Base-by-base conservation (phyloP, 2,797 vertebrate genomes). In the Myotis findleyi region DNA sequence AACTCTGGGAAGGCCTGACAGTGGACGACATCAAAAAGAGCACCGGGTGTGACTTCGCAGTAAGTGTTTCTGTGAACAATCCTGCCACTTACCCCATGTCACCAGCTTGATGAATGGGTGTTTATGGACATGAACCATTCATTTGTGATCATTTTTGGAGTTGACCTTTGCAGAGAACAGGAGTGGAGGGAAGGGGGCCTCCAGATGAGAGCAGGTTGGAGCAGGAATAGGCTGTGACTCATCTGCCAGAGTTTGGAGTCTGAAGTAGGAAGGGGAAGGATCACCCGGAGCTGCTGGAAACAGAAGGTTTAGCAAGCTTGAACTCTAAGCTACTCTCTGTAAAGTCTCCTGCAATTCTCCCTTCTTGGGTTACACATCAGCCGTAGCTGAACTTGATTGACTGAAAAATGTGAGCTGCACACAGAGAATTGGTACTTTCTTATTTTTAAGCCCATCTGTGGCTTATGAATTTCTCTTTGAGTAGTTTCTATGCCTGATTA, bases 11-110 rank as follows among this genome's bases (percentile, higher is more conserved):
- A 98, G 99, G 99, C 57, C 98, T 99, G 93, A 99, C 99, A 14
- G 98, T 99, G 57, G 99, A 99, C 30, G 99, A 99, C 97, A 99
- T 99, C 97, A 99, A 99, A 98, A 99, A 99, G 92, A 99, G 99
- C 98, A 99, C 99, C 1, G 99, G 99, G 91, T 98, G 99, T 96
- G 98, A 99, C 85, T 99, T 99, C 88, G 87, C 98, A 86, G 99
- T 99, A 98, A 99, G 99, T 98, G 57, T 57, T 96, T 90, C 73
- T 93, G 53, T 69, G 89, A 96, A 82, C 41, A 36, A 59, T 91
- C 7, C 3, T 79, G 79, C 92, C 68, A 23, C 8, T 80, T 21
- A 9, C 7, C 6, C 84, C 18, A 36, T 82, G 44, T 73, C 94
- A 30, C 0, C 36, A 83, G 49, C 85, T 68, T 38, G 77, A 4